phyloP scores from a whole-genome alignment of 2,797 vertebrate species.

The Bucorvus abyssinicus region DNA sequence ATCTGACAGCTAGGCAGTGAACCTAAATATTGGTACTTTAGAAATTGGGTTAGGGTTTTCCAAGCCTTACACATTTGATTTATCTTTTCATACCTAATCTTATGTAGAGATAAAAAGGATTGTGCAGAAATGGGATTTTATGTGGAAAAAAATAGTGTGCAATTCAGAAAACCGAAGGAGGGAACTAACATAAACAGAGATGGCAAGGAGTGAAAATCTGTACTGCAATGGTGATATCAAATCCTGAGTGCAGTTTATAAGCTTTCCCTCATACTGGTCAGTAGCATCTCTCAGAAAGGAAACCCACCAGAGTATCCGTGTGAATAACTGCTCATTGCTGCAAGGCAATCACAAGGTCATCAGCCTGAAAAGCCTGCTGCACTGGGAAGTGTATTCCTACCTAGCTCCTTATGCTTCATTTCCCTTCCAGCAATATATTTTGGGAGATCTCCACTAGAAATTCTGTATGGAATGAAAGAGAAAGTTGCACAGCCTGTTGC shows the following conservation, averaged over 20 bases:
- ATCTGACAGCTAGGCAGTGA: slow-evolving; percentile 26
- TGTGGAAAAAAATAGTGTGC: accelerated
- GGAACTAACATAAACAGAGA: not conserved
- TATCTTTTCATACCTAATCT: not conserved
- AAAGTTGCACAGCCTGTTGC: not conserved
- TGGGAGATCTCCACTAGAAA: not conserved
- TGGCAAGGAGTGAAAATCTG: not conserved
- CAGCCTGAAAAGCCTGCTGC: not conserved
- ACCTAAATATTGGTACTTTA: slow-evolving; percentile 37
- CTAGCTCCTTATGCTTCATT: not conserved
- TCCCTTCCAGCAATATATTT: slow-evolving; percentile 3
- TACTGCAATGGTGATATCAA: not conserved
- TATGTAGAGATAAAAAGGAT: not conserved
- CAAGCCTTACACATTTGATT: not conserved
- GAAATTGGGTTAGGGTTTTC: slow-evolving; percentile 27
- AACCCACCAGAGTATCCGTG: not conserved
- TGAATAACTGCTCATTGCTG: not conserved
- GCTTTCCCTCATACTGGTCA: not conserved
- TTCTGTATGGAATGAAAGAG: not conserved
- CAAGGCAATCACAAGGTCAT: not conserved
- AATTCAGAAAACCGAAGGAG: not conserved
- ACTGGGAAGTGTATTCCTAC: not conserved
- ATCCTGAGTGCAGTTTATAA: not conserved
- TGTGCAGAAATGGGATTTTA: not conserved
- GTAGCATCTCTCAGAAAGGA: not conserved